Percentiles rank a stretch among this genome's conserved stretches.
Evolutionary conservation across 1,140 invertebrate species (phyloP).

Genomic region (Lordiphosa clarofinis): DNA sequence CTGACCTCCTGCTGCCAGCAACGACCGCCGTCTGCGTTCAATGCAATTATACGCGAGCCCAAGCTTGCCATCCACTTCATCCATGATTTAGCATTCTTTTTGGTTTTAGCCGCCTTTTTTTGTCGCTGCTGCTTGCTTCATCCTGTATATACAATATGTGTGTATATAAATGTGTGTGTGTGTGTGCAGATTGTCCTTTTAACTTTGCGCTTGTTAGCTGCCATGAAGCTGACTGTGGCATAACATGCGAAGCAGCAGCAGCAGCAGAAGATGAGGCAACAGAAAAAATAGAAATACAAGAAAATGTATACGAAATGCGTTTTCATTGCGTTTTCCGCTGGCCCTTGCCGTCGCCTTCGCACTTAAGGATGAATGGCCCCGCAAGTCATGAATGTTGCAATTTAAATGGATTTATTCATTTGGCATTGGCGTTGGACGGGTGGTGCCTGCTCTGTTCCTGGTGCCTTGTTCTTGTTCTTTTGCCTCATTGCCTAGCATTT

Average conservation of each 20-base stretch:
- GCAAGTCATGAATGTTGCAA: constrained; percentile 72
- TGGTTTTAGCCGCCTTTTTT: constrained; percentile 42
- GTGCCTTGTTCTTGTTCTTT: constrained; percentile 12
- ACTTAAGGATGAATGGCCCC: constrained; percentile 53
- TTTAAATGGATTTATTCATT: constrained; percentile 78
- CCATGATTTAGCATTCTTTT: constrained; percentile 69
- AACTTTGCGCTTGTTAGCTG: constrained; percentile 60
- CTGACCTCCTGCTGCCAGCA: constrained; percentile 58
- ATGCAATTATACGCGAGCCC: constrained; percentile 66
- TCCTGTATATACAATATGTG: constrained; percentile 8
- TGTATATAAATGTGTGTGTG: constrained; percentile 19
- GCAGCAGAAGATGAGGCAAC: constrained; percentile 3
- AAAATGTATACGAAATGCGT: constrained; percentile 56
- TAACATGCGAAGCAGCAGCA: constrained; percentile 1
- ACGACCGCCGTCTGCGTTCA: constrained; percentile 42
- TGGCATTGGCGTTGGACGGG: constrained; percentile 24
- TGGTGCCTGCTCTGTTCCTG: not conserved
- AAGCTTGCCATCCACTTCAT: constrained; percentile 44
- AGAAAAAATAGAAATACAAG: constrained; percentile 15
- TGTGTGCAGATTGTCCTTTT: constrained; percentile 58
- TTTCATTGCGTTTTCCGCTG: constrained; percentile 48
- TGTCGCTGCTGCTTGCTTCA: not conserved
- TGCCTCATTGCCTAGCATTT: constrained; percentile 13
- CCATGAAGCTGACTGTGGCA: constrained; percentile 12
- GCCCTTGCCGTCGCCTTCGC: constrained; percentile 9